Evolutionary conservation across 2,888 invertebrate genomes (phyloP).

Genomic region (Pandemis cinnamomeana): DNA sequence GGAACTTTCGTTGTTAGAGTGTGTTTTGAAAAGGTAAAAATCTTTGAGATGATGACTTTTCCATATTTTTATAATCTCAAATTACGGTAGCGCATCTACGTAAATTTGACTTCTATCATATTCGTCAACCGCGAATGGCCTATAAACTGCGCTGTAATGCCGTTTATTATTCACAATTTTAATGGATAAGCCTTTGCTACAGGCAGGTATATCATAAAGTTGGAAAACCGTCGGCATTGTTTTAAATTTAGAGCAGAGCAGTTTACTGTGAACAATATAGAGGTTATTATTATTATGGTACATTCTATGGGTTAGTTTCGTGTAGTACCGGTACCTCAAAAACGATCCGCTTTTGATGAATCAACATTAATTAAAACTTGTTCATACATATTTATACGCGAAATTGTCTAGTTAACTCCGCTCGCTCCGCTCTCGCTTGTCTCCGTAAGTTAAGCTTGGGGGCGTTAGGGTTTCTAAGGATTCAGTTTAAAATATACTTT

Average conservation of each 20-base stretch:
- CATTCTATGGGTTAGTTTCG: conserved; percentile 30
- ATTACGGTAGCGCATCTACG: conserved; percentile 9
- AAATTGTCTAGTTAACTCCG: conserved; percentile 13
- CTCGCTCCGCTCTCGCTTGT: neutral
- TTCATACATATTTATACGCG: conserved; percentile 26
- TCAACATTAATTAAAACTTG: conserved; percentile 27
- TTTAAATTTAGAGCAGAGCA: conserved; percentile 60
- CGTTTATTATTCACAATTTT: conserved; percentile 33
- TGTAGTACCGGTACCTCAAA: conserved; percentile 5
- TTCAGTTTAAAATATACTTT: neutral
- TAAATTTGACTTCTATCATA: conserved; percentile 16
- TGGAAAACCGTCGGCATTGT: conserved; percentile 55
- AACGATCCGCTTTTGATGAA: neutral
- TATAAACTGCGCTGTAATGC: conserved; percentile 31
- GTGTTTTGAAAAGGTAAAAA: neutral
- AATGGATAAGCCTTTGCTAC: conserved; percentile 21
- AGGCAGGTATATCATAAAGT: conserved; percentile 49
- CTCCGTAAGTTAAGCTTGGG: conserved; percentile 17
- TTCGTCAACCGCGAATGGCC: conserved; percentile 32
- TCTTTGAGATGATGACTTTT: neutral
- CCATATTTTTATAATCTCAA: neutral
- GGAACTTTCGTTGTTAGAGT: neutral
- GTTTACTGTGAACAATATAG: conserved; percentile 52
- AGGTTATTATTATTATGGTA: conserved; percentile 18
- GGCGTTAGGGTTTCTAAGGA: neutral